Percentiles rank a stretch among this genome's conserved stretches.
Conservation (phyloP, 2,888 invertebrate genomes). For the Harmothoe impar region DNA sequence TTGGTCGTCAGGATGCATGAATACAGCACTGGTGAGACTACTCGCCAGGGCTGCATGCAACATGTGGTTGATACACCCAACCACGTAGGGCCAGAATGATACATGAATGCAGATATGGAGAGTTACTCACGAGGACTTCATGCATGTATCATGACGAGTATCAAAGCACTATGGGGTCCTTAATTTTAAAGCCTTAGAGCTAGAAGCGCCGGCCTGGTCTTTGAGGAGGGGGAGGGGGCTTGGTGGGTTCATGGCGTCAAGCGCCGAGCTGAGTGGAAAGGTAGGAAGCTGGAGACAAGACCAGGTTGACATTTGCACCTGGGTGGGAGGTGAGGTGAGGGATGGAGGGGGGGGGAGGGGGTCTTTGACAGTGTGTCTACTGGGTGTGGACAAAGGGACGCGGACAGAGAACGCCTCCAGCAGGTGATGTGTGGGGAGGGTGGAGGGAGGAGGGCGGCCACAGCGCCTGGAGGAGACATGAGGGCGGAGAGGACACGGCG, state of each 20-base stretch:
- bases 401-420: background rate
- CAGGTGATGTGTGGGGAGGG: background rate
- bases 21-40: no score
- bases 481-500: constrained; percentile 1
- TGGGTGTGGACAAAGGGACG: constrained; percentile 26
- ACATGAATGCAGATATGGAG: no score
- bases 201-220: background rate
- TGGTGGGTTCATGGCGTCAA: constrained; percentile 20
- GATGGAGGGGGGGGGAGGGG: background rate
- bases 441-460: background rate
- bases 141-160: no score
- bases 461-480: background rate
- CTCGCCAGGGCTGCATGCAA: no score
- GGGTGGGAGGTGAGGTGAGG: background rate
- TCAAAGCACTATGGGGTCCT: no score
- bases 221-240: constrained; percentile 5
- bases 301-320: constrained; percentile 46
- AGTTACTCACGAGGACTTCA: no score
- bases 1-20: no score
- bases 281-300: background rate
- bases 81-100: no score
- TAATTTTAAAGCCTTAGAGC: no score
- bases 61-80: no score
- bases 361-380: background rate
- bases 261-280: background rate